Base-by-base conservation (phyloP, 2,888 invertebrate species). In the Zhengitettix transpicula region DNA sequence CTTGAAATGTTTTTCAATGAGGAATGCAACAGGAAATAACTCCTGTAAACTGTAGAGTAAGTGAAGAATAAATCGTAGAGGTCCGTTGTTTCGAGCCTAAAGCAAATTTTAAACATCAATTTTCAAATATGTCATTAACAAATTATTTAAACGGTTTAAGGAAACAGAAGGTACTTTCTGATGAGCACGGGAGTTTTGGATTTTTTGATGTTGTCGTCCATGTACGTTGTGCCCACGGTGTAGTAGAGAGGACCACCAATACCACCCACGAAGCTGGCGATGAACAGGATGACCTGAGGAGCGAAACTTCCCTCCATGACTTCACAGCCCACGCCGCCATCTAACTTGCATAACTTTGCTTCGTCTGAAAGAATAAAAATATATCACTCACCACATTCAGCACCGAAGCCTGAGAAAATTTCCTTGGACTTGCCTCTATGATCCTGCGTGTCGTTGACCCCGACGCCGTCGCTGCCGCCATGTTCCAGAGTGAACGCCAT, bases 141-240 rank as follows among this genome's bases (percentile, higher is more conserved):
- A 2, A 28, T 5, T 28, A 28, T 28, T 28, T 28, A 28, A 2
- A 28, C 7, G 7, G 28, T 28, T 28, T 28, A 28, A 28, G 28
- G 7, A 28, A 28, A 28, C 7, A 28, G 28, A 28, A 16, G 41
- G 14, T 28, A 75, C 78, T 77, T 71, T 81, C 85, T 84, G 62
- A 85, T 76, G 52, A 85, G 71, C 2, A 81, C 81, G n/a, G 85
- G 84, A 1, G 85, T 84, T 68, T 83, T 84, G 7, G 84, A 82
- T 68, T 82, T 83, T 67, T 83, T 81, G n/a, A 84, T 82, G 67
- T 85, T 86, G 67, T 86, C 86, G 68, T 86, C 86, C 82, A 86
- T 82, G 68, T 86, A 86, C 1, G 85, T 79, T 0, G 84, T 80
- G 5, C 85, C 85, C 14, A 86, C 74, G 0, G 83, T 83, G 67